phyloP scores from a whole-genome alignment of 2,888 invertebrate species.

The Eupithecia tripunctaria region DNA sequence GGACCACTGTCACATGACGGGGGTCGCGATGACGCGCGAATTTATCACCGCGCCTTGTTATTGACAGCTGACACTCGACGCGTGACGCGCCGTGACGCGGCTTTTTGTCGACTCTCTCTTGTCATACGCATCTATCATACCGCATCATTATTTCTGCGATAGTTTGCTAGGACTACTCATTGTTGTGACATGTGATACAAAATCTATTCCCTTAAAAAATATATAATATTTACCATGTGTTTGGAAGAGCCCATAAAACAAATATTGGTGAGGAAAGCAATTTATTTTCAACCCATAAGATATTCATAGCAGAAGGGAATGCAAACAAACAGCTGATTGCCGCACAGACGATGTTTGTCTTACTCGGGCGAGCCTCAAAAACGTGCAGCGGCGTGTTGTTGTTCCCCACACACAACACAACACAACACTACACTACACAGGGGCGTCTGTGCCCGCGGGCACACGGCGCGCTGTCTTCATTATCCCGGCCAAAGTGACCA shows the following conservation, averaged over 20 bases:
- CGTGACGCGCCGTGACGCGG: conserved; percentile 40
- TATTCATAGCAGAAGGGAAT: conserved; percentile 38
- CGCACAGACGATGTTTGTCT: conserved; percentile 39
- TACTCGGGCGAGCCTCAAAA: conserved; percentile 41
- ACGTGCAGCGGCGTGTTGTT: conserved; percentile 21
- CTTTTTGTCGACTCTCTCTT: conserved; percentile 44
- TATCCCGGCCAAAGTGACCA: conserved; percentile 72
- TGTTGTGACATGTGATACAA: not conserved
- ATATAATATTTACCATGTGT: not conserved
- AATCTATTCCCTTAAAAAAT: not conserved
- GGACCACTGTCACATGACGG: conserved; percentile 59
- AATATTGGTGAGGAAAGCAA: conserved; percentile 40
- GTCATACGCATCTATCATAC: conserved; percentile 33
- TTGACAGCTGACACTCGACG: conserved; percentile 57
- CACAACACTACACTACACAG: conserved; percentile 37
- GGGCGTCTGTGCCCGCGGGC: conserved; percentile 53
- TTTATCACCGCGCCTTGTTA: conserved; percentile 66
- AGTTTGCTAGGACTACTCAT: not conserved
- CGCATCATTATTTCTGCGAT: conserved; percentile 26
- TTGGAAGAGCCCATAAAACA: conserved; percentile 11
- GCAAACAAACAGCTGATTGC: conserved; percentile 43
- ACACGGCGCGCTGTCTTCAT: conserved; percentile 62
- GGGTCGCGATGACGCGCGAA: conserved; percentile 60
- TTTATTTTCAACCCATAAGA: conserved; percentile 41
- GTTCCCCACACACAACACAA: conserved; percentile 33